These are phyloP conservation scores for Cepaea hortensis DNA, from an alignment of 2,888 invertebrate genomes.

Conservation along the genomic window DNA sequence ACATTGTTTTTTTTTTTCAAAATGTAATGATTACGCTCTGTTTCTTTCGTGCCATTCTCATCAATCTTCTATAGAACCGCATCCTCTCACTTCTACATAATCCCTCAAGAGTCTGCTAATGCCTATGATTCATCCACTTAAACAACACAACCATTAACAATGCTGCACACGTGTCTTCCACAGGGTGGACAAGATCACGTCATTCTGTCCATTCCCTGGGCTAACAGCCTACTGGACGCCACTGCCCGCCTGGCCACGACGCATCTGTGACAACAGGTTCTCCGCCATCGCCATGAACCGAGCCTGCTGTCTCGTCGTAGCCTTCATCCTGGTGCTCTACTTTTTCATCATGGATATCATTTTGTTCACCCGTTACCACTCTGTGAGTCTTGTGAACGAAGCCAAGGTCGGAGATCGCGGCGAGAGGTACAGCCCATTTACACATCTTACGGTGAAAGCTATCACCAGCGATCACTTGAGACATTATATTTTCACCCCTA, in stretches of 20 bases:
- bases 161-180: not conserved
- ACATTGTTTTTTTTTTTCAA: too few species aligned
- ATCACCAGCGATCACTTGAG: conserved; percentile 89
- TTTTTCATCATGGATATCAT: conserved; percentile 49
- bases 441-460: conserved; percentile 86
- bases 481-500: conserved; percentile 88
- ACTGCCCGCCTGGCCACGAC: conserved; percentile 36
- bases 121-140: too few species aligned
- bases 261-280: conserved; percentile 28
- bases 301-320: conserved; percentile 22
- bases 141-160: too few species aligned
- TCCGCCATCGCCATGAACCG: conserved; percentile 7
- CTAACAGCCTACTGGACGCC: conserved; percentile 45
- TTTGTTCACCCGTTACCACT: conserved; percentile 38
- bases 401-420: conserved; percentile 25
- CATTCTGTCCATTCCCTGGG: conserved; percentile 9
- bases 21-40: too few species aligned
- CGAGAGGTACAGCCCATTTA: conserved; percentile 59
- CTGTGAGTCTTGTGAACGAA: conserved; percentile 41
- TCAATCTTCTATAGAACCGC: too few species aligned
- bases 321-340: conserved; percentile 42
- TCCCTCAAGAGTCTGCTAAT: too few species aligned
- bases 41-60: too few species aligned
- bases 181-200: not conserved
- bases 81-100: too few species aligned